Base-by-base conservation (phyloP, 2,113 vertebrate genomes). In the Sisor rabdophorus region DNA sequence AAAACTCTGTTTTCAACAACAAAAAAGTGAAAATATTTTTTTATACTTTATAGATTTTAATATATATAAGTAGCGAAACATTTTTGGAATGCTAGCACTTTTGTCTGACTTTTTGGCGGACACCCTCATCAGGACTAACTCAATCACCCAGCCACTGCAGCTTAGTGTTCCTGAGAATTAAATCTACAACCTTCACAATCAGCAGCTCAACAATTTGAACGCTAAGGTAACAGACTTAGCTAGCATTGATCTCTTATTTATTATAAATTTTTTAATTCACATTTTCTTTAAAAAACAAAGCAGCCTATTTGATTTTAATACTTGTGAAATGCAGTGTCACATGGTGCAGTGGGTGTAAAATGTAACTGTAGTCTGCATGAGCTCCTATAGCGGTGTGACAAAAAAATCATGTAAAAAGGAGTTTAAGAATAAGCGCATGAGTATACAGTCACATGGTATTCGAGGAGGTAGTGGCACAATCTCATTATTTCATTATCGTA, bases 401-500 rank as follows among this genome's bases (percentile, higher is more conserved):
- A 81, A 81, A 75, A 59, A 55, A 71, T 83, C 73, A 24, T 75
- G 80, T 90, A 81, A 86, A 85, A 82, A 84, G 82, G 83, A 82
- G 85, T 87, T 61, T 5, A 4, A 80, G 87, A 87, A 90, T 83
- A 86, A 89, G 90, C 87, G 83, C 80, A 79, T 86, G 81, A 87
- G 81, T 79, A 81, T 83, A 86, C 87, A 89, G 85, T 87, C 87
- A 89, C 84, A 87, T 83, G 87, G 87, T 85, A 86, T 87, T 86
- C 89, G 86, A 89, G 89, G 80, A 87, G 87, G 82, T 79, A 83
- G 86, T 67, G 83, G 81, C 84, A 83, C 82, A 84, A 84, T 84
- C 84, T 84, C 40, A 44, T 44, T 44, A 88, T 91, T 90, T 87
- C 89, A 92, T 92, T 91, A 91, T 90, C 89, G 88, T 89, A 88